Evolutionary conservation across 2,113 vertebrate species (phyloP).

Genomic region (Hylia prasina): DNA sequence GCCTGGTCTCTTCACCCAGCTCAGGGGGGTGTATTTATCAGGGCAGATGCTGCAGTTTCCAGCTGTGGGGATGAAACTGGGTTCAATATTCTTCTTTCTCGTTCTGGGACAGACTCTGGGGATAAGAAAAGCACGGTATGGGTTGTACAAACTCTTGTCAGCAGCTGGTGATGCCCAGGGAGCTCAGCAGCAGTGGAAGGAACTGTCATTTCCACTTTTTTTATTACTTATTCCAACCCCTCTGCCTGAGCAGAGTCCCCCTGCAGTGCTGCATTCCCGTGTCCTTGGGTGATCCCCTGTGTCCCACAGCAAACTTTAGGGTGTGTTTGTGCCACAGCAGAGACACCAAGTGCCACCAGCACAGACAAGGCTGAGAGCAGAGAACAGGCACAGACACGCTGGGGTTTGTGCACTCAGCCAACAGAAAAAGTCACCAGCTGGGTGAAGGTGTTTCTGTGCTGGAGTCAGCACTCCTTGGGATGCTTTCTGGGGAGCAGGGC

Average conservation of each 20-base stretch:
- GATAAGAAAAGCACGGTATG: rapidly evolving
- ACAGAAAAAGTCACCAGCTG: rapidly evolving
- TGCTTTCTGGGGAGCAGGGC: neutral
- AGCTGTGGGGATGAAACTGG: neutral
- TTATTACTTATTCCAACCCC: no score
- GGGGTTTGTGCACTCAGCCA: neutral
- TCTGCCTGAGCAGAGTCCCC: neutral
- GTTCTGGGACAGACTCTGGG: neutral
- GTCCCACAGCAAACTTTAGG: neutral
- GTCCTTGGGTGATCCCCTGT: neutral
- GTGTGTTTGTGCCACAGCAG: neutral
- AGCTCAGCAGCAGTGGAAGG: neutral
- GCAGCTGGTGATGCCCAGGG: neutral
- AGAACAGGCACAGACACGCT: neutral
- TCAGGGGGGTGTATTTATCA: neutral
- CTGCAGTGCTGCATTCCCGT: neutral
- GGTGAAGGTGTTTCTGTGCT: neutral
- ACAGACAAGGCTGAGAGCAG: neutral
- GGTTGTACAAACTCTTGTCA: neutral
- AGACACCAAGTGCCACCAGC: rapidly evolving
- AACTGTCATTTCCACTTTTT: neutral
- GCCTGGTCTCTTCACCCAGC: neutral
- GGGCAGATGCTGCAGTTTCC: neutral
- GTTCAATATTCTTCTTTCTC: neutral
- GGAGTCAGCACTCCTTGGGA: neutral